Percentiles rank a stretch among this genome's conserved stretches.
These are phyloP conservation scores for Palloptera scutellata DNA, from an alignment of 2,888 invertebrate species.

Conservation along the genomic window DNA sequence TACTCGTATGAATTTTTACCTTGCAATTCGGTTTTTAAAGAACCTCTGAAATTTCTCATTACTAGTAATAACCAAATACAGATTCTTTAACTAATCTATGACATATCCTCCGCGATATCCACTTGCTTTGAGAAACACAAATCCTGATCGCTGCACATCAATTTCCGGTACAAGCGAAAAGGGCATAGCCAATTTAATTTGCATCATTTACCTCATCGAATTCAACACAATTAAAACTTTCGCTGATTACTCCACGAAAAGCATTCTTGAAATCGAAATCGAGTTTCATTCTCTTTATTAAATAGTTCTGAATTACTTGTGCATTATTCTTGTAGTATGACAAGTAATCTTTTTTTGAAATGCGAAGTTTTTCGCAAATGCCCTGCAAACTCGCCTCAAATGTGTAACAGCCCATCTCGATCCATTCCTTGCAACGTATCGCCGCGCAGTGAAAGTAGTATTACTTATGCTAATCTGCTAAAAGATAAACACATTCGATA, in stretches of 20 bases:
- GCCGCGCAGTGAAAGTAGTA: too few relatives aligned
- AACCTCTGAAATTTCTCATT: too few relatives aligned
- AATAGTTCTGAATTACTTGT: constrained; percentile 35
- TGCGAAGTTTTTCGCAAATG: constrained; percentile 1
- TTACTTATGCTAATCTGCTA: too few relatives aligned
- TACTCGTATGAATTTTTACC: too few relatives aligned
- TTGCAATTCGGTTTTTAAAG: too few relatives aligned
- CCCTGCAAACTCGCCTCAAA: constrained; percentile 10
- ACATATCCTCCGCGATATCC: neutral
- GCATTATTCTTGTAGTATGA: constrained; percentile 36
- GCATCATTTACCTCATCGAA: constrained; percentile 50
- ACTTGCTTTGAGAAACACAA: neutral
- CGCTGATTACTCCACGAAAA: constrained; percentile 12
- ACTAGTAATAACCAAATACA: too few relatives aligned
- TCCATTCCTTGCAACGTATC: too few relatives aligned
- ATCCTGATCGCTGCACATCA: constrained; percentile 28
- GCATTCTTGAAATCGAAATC: constrained; percentile 7
- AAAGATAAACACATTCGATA: too few relatives aligned
- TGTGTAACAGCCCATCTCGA: neutral
- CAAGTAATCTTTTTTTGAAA: constrained; percentile 15
- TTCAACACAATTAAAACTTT: neutral
- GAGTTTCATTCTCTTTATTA: constrained; percentile 33
- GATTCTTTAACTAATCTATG: neutral
- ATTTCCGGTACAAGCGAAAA: constrained; percentile 23
- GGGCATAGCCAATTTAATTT: constrained; percentile 39